phyloP scores from a whole-genome alignment of 2,113 vertebrate species.

The Perca flavescens region DNA sequence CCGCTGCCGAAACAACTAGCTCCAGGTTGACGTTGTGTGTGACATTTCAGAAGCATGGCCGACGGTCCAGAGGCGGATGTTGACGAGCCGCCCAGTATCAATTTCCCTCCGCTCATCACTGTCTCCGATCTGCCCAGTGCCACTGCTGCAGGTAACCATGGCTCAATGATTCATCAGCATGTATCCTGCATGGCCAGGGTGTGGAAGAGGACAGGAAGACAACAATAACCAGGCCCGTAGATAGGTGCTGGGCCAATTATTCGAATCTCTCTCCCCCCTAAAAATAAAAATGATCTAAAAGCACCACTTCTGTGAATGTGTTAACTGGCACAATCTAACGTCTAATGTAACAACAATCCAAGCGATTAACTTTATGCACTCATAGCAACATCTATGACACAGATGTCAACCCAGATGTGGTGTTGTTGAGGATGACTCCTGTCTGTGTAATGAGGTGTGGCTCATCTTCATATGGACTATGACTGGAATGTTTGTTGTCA shows the following conservation, averaged over 20 bases:
- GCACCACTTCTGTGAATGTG: too few relatives aligned
- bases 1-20: rapidly evolving
- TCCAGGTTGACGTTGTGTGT: slow-evolving; percentile 1
- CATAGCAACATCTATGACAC: too few relatives aligned
- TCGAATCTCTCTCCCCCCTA: too few relatives aligned
- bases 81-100: slow-evolving; percentile 73
- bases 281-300: too few relatives aligned
- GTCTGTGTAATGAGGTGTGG: slow-evolving; percentile 23
- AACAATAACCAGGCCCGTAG: too few relatives aligned
- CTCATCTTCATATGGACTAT: neutral
- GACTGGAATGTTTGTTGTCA: neutral
- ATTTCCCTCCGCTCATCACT: slow-evolving; percentile 78
- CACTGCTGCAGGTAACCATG: slow-evolving; percentile 77
- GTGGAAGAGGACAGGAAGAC: neutral
- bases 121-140: slow-evolving; percentile 72
- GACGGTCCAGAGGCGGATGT: slow-evolving; percentile 74
- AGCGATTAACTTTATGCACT: too few relatives aligned
- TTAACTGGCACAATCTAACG: too few relatives aligned
- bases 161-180: neutral
- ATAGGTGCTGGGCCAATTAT: too few relatives aligned
- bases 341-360: too few relatives aligned
- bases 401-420: neutral
- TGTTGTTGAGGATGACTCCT: neutral
- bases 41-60: slow-evolving; percentile 69
- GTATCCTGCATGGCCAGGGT: neutral